phyloP scores from a whole-genome alignment of 2,113 vertebrate genomes.

The Aptenodytes forsteri region DNA sequence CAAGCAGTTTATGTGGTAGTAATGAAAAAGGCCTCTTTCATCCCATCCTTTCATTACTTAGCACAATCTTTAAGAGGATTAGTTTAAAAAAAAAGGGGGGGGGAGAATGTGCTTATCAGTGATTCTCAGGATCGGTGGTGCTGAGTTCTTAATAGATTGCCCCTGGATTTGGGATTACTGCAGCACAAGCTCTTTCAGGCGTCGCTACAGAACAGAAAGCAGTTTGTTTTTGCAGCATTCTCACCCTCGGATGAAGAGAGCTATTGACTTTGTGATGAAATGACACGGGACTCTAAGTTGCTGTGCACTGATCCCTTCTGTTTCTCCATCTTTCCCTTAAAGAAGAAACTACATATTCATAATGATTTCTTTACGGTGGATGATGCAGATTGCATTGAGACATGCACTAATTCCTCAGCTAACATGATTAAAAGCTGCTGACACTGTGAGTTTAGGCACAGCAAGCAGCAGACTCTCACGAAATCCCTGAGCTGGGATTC shows the following conservation, averaged over 20 bases:
- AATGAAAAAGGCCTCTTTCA: conserved; percentile 75
- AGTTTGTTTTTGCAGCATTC: conserved; percentile 65
- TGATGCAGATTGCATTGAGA: conserved; percentile 12
- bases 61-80: conserved; percentile 78
- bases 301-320: conserved; percentile 37
- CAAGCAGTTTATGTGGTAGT: conserved; percentile 76
- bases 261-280: conserved; percentile 76
- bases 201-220: conserved; percentile 64
- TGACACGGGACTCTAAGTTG: conserved; percentile 54
- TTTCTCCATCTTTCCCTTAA: not conserved
- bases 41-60: conserved; percentile 75
- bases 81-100: not conserved
- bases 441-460: not conserved
- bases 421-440: conserved; percentile 50
- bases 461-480: not conserved
- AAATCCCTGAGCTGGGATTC: not conserved
- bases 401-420: conserved; percentile 10
- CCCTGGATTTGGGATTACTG: conserved; percentile 73
- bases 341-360: conserved; percentile 11
- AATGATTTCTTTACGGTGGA: conserved; percentile 30
- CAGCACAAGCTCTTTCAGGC: conserved; percentile 52
- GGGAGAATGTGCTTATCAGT: conserved; percentile 71
- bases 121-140: conserved; percentile 73
- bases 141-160: conserved; percentile 77
- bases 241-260: conserved; percentile 45